phyloP scores from a whole-genome alignment of 2,888 invertebrate species.

The Vesta saturnalis region DNA sequence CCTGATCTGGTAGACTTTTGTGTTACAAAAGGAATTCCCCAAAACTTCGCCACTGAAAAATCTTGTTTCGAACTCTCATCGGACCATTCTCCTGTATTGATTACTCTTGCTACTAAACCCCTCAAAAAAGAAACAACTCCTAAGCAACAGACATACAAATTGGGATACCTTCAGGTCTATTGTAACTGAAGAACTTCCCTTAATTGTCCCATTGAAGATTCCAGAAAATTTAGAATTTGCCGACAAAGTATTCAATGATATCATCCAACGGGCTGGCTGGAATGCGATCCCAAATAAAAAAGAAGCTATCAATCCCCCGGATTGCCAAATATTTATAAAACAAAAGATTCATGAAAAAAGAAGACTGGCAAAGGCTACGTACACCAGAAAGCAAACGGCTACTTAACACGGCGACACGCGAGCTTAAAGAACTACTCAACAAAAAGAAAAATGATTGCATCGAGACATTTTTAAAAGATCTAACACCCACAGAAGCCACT shows the following conservation, averaged over 20 bases:
- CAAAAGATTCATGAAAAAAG: neutral
- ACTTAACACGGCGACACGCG: neutral
- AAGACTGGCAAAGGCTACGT: neutral
- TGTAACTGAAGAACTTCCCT: neutral
- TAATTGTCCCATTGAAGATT: conserved; percentile 4
- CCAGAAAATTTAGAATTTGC: neutral
- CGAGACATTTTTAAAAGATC: neutral
- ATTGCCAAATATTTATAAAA: neutral
- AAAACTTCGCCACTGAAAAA: neutral
- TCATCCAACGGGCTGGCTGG: neutral
- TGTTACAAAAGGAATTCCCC: too few relatives aligned
- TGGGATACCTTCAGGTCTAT: neutral
- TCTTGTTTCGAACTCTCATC: neutral
- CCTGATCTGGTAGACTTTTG: too few relatives aligned
- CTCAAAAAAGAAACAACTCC: neutral
- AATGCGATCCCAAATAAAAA: neutral
- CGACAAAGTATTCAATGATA: neutral
- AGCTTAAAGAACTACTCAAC: neutral
- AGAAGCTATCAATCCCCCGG: neutral
- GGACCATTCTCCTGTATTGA: neutral
- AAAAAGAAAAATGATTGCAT: neutral
- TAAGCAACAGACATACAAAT: neutral
- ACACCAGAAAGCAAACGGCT: neutral
- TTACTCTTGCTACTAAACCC: neutral
- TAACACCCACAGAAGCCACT: neutral